Conservation (phyloP, 2,888 invertebrate species). For the Eudasyphora cyanicolor region DNA sequence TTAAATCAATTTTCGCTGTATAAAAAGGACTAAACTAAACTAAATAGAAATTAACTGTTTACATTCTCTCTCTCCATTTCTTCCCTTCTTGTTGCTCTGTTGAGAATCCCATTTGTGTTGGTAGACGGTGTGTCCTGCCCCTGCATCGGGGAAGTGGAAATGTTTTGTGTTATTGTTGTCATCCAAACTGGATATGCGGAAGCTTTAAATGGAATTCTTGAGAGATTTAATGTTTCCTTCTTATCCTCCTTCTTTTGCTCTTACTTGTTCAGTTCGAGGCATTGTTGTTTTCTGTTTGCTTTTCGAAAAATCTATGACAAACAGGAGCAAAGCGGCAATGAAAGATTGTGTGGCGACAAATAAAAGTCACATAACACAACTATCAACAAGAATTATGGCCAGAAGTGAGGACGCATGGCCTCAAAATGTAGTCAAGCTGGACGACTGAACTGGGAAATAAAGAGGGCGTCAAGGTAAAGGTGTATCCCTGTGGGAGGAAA, state of each 20-base stretch:
- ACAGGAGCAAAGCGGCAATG: not conserved
- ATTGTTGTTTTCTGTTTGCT: not conserved
- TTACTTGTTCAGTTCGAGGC: too few relatives aligned
- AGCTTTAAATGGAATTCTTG: conserved; percentile 64
- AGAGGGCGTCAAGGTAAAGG: not conserved
- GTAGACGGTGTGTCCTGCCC: not conserved
- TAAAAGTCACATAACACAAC: conserved; percentile 24
- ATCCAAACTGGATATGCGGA: conserved; percentile 56
- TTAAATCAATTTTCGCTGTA: conserved; percentile 61
- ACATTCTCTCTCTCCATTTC: conserved; percentile 38
- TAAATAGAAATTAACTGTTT: conserved; percentile 67
- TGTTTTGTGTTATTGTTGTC: conserved; percentile 37
- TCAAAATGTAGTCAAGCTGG: not conserved
- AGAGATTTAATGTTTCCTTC: conserved; percentile 65
- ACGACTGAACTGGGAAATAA: not conserved
- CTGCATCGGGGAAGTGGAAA: conserved; percentile 37
- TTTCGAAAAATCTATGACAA: too few relatives aligned
- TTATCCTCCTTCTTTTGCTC: not conserved
- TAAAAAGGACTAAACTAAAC: conserved; percentile 59
- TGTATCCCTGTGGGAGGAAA: not conserved
- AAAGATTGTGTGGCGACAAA: conserved; percentile 17
- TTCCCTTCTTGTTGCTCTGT: not conserved
- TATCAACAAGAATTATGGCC: conserved; percentile 12
- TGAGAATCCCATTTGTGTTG: not conserved
- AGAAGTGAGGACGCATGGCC: not conserved